These are phyloP conservation scores for Lacanobia oleracea DNA, from an alignment of 2,888 invertebrate genomes.

Conservation along the genomic window DNA sequence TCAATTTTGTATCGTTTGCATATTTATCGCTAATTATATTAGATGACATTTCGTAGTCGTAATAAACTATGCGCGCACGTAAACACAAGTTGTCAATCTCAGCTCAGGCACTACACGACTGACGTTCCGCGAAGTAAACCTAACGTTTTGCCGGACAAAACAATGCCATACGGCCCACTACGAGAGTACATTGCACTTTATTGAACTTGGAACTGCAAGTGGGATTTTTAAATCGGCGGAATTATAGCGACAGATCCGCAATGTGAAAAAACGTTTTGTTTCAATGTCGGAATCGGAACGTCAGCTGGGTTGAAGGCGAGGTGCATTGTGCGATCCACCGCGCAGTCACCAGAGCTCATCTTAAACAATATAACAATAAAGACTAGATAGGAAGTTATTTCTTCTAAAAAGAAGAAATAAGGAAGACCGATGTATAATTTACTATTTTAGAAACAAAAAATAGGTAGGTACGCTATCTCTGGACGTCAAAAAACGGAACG, in stretches of 20 bases:
- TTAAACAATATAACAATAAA: conserved; percentile 55
- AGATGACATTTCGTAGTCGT: conserved; percentile 83
- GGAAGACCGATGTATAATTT: conserved; percentile 20
- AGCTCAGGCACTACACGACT: conserved; percentile 82
- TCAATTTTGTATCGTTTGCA: conserved; percentile 83
- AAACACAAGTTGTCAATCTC: conserved; percentile 81
- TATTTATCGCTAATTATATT: conserved; percentile 84
- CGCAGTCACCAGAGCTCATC: conserved; percentile 49
- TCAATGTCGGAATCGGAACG: conserved; percentile 75
- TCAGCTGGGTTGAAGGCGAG: conserved; percentile 70
- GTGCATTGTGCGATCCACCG: conserved; percentile 62
- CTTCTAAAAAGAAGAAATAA: conserved; percentile 50
- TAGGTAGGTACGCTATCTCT: conserved; percentile 2
- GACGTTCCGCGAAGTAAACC: conserved; percentile 76
- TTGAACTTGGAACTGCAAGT: conserved; percentile 60
- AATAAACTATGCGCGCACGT: conserved; percentile 76
- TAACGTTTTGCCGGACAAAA: conserved; percentile 83
- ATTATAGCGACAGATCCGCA: conserved; percentile 61
- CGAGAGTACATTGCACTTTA: conserved; percentile 70
- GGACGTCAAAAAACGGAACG: conserved; percentile 15
- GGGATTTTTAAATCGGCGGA: conserved; percentile 69
- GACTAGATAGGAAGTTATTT: conserved; percentile 58
- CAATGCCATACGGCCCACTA: conserved; percentile 78
- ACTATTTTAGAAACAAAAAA: conserved; percentile 29
- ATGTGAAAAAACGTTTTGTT: conserved; percentile 66